These are phyloP conservation scores for Danaus chrysippus DNA, from an alignment of 2,888 invertebrate species.

Conservation along the genomic window DNA sequence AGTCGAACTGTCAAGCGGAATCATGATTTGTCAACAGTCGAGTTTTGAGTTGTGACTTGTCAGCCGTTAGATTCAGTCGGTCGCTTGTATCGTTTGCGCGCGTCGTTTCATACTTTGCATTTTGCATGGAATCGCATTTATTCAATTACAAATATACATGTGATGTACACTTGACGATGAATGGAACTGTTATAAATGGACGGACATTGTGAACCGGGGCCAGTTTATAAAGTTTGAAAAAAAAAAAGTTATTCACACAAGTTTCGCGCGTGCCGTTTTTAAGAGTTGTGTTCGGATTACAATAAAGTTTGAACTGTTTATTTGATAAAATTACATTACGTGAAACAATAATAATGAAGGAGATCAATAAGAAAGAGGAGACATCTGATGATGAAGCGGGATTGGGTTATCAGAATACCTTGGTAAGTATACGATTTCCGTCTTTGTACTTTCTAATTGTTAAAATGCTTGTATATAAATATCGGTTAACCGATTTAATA, in stretches of 20 bases:
- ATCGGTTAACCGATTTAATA: no score
- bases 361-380: slow-evolving; percentile 58
- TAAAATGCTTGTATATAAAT: not conserved
- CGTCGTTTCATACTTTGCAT: slow-evolving; percentile 52
- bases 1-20: slow-evolving; percentile 44
- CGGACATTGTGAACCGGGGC: slow-evolving; percentile 51
- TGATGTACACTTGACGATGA: slow-evolving; percentile 47
- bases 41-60: no score
- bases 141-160: slow-evolving; percentile 70
- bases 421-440: slow-evolving; percentile 72
- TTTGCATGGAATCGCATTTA: slow-evolving; percentile 70
- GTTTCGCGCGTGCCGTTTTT: slow-evolving; percentile 32
- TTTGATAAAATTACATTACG: slow-evolving; percentile 47
- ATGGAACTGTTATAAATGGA: slow-evolving; percentile 49
- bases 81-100: slow-evolving; percentile 59
- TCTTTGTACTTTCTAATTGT: slow-evolving; percentile 16
- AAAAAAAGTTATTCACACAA: slow-evolving; percentile 31
- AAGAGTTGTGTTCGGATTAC: slow-evolving; percentile 50
- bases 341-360: slow-evolving; percentile 59
- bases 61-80: slow-evolving; percentile 54
- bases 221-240: slow-evolving; percentile 36
- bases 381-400: slow-evolving; percentile 81
- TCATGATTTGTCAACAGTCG: slow-evolving; percentile 26
- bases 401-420: slow-evolving; percentile 84
- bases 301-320: slow-evolving; percentile 32